phyloP scores from a whole-genome alignment of 2,797 vertebrate genomes.

The Manis crassicaudata region DNA sequence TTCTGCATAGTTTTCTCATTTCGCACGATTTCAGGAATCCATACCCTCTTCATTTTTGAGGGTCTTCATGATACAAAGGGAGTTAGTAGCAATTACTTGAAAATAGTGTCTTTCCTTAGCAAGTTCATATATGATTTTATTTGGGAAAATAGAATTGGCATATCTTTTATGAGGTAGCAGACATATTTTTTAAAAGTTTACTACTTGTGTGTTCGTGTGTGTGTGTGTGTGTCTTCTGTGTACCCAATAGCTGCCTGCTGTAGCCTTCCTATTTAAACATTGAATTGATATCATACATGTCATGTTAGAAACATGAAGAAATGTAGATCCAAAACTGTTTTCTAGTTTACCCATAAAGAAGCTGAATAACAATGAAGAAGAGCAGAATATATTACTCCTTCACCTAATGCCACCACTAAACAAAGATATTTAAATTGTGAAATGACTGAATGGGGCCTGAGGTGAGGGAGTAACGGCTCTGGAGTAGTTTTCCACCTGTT shows the following conservation, averaged over 20 bases:
- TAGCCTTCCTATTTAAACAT: not conserved
- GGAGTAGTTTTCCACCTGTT: not conserved
- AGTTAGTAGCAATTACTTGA: not conserved
- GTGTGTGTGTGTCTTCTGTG: not conserved
- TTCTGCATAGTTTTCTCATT: not conserved
- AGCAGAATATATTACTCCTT: not conserved
- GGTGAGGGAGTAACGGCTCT: not conserved
- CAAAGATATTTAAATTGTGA: conserved; percentile 22
- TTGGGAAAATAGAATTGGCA: not conserved
- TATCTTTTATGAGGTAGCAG: not conserved
- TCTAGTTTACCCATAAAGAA: not conserved
- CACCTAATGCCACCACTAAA: not conserved
- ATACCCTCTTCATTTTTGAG: not conserved
- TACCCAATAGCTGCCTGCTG: not conserved
- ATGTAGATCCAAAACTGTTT: not conserved
- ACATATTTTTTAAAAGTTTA: not conserved
- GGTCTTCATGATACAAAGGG: not conserved
- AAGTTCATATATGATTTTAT: not conserved
- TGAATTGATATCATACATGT: conserved; percentile 3
- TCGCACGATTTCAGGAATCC: not conserved
- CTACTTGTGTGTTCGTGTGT: not conserved
- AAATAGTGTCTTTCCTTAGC: not conserved
- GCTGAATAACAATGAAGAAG: not conserved
- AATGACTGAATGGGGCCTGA: not conserved
- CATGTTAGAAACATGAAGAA: not conserved